Evolutionary conservation across 2,113 vertebrate genomes (phyloP).

Genomic region (Anseranas semipalmata): DNA sequence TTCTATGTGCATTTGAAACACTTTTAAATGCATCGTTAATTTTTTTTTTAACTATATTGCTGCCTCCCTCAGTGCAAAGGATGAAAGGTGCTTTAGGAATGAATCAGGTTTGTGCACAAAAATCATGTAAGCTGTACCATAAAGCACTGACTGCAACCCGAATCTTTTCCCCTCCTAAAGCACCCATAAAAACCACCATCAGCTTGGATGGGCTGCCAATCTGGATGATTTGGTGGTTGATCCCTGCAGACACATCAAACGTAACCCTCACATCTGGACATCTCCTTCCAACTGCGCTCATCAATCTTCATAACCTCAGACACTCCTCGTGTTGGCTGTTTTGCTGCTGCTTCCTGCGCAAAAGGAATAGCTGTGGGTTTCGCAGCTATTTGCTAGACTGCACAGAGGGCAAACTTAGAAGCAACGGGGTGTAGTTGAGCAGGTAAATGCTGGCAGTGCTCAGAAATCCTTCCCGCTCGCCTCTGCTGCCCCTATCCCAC

Average conservation of each 20-base stretch:
- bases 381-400: background rate
- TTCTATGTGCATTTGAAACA: background rate
- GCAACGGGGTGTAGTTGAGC: background rate
- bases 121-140: no score
- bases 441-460: background rate
- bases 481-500: background rate
- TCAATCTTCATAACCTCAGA: background rate
- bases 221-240: background rate
- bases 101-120: background rate
- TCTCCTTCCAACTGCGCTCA: fast-evolving
- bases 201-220: background rate
- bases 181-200: background rate
- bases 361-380: background rate
- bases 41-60: background rate
- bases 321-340: background rate
- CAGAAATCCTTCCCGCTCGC: background rate
- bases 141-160: no score
- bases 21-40: background rate
- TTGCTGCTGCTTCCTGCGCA: background rate
- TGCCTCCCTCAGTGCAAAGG: background rate
- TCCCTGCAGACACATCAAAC: background rate
- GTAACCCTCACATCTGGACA: background rate
- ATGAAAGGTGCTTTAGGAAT: background rate
- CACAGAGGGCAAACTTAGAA: background rate
- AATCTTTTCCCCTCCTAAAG: background rate